Conservation (phyloP, 2,797 vertebrate genomes). For the Karalla daura region DNA sequence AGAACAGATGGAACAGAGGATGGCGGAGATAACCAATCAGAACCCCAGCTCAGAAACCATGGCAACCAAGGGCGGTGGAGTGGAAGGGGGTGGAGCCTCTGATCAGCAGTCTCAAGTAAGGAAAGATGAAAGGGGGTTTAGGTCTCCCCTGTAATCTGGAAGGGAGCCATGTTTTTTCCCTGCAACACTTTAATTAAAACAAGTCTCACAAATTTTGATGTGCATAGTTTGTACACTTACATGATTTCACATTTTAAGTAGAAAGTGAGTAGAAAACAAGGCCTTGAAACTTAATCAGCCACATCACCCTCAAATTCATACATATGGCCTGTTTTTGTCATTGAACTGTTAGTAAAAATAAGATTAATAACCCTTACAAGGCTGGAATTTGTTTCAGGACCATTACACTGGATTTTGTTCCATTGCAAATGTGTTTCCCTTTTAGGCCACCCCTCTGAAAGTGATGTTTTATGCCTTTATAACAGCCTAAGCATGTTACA, state of each 20-base stretch:
- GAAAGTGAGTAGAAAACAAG: too few species aligned
- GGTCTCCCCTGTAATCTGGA: too few species aligned
- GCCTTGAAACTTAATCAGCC: too few species aligned
- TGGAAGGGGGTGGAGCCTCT: slow-evolving; percentile 82
- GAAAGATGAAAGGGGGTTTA: slow-evolving; percentile 15
- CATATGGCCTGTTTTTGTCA: too few species aligned
- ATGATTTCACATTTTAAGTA: too few species aligned
- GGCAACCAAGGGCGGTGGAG: slow-evolving; percentile 82
- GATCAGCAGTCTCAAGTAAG: slow-evolving; percentile 86
- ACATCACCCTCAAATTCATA: neutral
- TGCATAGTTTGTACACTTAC: too few species aligned
- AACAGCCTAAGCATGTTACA: neutral
- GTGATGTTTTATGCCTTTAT: neutral
- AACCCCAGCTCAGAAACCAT: slow-evolving; percentile 87
- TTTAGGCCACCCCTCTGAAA: neutral
- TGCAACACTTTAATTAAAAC: neutral
- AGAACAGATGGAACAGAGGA: slow-evolving; percentile 99
- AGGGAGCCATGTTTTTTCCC: too few species aligned
- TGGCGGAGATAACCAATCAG: slow-evolving; percentile 97
- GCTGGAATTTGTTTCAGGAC: neutral
- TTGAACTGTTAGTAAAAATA: neutral
- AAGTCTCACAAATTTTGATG: neutral
- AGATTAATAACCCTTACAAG: neutral
- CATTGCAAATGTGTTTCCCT: neutral
- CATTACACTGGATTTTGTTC: neutral